Evolutionary conservation across 2,797 vertebrate species (phyloP).

Genomic region (Sebastes oblongus): DNA sequence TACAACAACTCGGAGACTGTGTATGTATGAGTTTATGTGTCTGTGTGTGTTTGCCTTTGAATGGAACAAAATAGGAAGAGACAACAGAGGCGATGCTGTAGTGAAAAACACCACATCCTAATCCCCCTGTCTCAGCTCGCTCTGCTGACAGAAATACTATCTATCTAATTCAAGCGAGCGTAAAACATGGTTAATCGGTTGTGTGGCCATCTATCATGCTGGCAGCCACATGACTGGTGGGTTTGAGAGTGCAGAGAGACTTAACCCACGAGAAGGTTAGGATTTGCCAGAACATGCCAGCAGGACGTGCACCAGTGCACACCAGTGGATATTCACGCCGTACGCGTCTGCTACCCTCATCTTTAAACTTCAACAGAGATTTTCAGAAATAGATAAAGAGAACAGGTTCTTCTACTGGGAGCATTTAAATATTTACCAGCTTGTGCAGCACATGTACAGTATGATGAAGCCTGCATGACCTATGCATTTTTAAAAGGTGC

Average conservation of each 20-base stretch:
- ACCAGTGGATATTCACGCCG: background rate
- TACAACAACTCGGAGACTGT: background rate
- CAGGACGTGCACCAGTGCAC: constrained; percentile 4
- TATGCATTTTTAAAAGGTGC: background rate
- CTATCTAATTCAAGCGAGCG: constrained; percentile 58
- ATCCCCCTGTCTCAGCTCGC: constrained; percentile 42
- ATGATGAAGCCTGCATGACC: background rate
- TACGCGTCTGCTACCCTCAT: background rate
- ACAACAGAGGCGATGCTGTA: constrained; percentile 6
- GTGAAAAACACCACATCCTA: constrained; percentile 34
- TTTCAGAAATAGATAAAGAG: background rate
- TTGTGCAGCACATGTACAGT: background rate
- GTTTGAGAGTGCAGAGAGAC: constrained; percentile 25
- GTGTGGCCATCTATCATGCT: constrained; percentile 63
- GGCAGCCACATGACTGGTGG: constrained; percentile 46
- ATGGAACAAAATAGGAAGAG: constrained; percentile 19
- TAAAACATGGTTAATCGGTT: constrained; percentile 65
- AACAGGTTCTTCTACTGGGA: background rate
- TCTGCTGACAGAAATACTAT: constrained; percentile 56
- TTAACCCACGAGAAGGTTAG: constrained; percentile 7
- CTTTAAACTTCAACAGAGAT: constrained; percentile 13
- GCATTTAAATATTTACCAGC: background rate
- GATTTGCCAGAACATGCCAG: constrained; percentile 36
- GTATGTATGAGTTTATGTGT: background rate
- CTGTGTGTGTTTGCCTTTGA: constrained; percentile 6